phyloP scores from a whole-genome alignment of 2,888 invertebrate species.

The Lasioglossum vierecki region DNA sequence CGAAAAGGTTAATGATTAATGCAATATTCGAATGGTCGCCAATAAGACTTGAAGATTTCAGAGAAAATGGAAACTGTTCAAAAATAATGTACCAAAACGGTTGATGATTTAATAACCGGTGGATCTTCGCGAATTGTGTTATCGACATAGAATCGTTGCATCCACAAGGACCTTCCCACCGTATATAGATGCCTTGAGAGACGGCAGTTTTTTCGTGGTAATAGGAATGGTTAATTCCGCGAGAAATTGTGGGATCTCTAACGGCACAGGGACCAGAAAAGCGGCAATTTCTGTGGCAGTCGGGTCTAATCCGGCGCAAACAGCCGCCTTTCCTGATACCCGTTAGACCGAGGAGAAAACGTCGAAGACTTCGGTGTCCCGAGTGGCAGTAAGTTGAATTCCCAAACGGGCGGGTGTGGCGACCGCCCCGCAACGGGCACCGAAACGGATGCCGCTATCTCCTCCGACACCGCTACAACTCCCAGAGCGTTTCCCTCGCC shows the following conservation, averaged over 20 bases:
- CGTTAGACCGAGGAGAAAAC: conserved; percentile 73
- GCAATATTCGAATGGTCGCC: neutral
- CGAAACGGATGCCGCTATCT: conserved; percentile 78
- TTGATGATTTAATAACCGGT: neutral
- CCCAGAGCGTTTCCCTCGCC: conserved; percentile 34
- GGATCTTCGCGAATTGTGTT: neutral
- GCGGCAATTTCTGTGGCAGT: conserved; percentile 64
- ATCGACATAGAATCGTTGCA: neutral
- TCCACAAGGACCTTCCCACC: neutral
- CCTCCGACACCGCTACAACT: conserved; percentile 57
- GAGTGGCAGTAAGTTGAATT: conserved; percentile 81
- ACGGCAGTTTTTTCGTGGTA: neutral
- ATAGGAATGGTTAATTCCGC: conserved; percentile 35
- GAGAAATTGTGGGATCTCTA: conserved; percentile 35
- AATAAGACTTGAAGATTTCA: neutral
- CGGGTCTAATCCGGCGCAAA: conserved; percentile 68
- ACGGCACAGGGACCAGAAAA: conserved; percentile 40
- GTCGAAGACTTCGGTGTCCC: conserved; percentile 70
- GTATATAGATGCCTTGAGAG: neutral
- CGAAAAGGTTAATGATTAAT: neutral
- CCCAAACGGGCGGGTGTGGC: conserved; percentile 84
- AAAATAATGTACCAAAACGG: neutral
- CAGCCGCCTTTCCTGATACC: conserved; percentile 70
- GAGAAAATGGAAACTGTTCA: neutral
- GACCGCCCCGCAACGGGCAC: conserved; percentile 82